Evolutionary conservation across 2,113 vertebrate genomes (phyloP), one percentile per base, ranked within the genome.

Genomic region (Trogon surrucura): DNA sequence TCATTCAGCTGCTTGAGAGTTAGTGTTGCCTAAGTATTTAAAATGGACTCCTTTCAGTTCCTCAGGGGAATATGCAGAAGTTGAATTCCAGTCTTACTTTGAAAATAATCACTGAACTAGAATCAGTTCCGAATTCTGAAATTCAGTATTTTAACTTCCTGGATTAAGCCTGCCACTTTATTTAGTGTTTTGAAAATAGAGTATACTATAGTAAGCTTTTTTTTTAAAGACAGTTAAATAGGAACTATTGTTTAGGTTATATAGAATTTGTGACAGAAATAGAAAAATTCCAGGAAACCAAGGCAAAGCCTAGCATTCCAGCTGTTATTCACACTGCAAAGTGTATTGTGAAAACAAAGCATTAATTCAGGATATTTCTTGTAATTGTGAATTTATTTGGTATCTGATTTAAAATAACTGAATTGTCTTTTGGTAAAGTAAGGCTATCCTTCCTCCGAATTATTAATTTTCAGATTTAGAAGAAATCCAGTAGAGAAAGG

Each of bases 211-310:
- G 62, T 41, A 64, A 75, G 30, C 48, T 92, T 93, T 88, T 77
- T 22, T 91, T 90, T 86, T 64, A 38, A 36, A 75, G 66, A 41
- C 38, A 30, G 70, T 65, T 85, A 73, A 85, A 36, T 91, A 80
- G 78, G 51, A 85, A 15, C 50, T 93, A 50, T 91, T 91, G 82
- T 96, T 94, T 87, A 71, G 79, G 19, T 80, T 83, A 32, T 70
- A 57, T 84, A 94, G 61, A 91, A 88, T 94, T 91, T 75, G 36
- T 83, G 72, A 88, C 82, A 91, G 79, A 93, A 95, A 88, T 70
- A 94, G 80, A 80, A 94, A 94, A 92, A 93, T 91, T 27, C 34
- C 87, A 89, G 94, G 93, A 95, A 96, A 64, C 54, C 0, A 19
- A 75, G 60, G n/a, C 54, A 50, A 80, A 88, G 58, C 53, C 11